Percentiles rank a stretch among this genome's conserved stretches.
phyloP scores from a whole-genome alignment of 2,113 vertebrate genomes.

The Microtus montanus region DNA sequence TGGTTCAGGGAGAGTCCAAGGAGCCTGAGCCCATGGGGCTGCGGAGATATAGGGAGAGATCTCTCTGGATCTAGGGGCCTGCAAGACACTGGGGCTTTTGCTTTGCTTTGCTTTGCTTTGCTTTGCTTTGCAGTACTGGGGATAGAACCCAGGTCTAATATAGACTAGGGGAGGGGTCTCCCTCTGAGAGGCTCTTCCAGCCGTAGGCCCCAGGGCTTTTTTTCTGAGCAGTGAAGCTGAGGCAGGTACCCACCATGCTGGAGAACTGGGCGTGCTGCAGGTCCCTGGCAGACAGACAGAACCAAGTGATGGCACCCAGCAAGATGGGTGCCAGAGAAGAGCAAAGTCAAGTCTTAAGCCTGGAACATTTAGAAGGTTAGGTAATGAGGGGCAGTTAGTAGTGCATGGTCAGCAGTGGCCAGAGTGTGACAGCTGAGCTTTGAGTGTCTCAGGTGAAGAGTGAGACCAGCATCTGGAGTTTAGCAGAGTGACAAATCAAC shows the following conservation, averaged over 20 bases:
- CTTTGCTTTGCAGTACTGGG: neutral
- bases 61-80: neutral
- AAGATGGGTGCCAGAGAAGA: neutral
- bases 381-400: neutral
- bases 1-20: neutral
- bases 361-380: neutral
- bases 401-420: neutral
- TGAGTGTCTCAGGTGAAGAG: fast-evolving
- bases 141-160: neutral
- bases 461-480: neutral
- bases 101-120: neutral
- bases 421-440: neutral
- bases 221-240: neutral
- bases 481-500: too few relatives aligned
- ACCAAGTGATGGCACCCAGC: neutral
- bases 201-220: neutral
- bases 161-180: neutral
- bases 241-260: neutral
- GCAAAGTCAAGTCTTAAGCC: neutral
- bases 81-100: neutral
- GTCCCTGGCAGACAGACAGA: neutral
- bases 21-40: fast-evolving
- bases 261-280: neutral
- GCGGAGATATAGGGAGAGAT: neutral
- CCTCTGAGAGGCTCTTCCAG: neutral